Percentiles rank a stretch among this genome's conserved stretches.
Evolutionary conservation across 2,797 vertebrate species (phyloP).

Genomic region (Sebastes elongatus): DNA sequence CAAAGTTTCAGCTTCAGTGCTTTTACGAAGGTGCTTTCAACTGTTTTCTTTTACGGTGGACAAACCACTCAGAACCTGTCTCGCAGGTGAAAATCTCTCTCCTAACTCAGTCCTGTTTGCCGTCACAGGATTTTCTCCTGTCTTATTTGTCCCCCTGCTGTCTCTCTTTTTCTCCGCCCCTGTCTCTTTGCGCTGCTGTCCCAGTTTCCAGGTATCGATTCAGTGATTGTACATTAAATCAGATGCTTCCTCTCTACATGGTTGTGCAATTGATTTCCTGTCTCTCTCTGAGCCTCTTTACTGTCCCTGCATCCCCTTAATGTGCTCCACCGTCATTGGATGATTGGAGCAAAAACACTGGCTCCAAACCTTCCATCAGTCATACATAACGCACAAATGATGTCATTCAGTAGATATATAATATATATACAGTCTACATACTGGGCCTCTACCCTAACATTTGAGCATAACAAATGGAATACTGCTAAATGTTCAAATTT

Average conservation of each 20-base stretch:
- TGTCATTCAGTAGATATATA: background rate
- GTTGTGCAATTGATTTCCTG: slow-evolving; percentile 61
- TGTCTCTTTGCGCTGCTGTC: slow-evolving; percentile 22
- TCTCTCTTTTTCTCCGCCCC: background rate
- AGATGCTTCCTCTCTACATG: slow-evolving; percentile 42
- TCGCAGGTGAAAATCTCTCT: background rate
- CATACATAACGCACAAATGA: background rate
- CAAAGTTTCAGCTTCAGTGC: background rate
- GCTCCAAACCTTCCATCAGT: background rate
- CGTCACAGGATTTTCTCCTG: background rate
- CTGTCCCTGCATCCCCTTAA: background rate
- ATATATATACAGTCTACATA: background rate
- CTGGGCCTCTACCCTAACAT: background rate
- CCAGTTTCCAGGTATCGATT: slow-evolving; percentile 71
- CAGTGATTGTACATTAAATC: slow-evolving; percentile 41
- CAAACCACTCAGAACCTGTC: background rate
- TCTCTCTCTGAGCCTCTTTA: slow-evolving; percentile 18
- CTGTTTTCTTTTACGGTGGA: background rate
- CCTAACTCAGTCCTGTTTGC: background rate
- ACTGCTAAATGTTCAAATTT: no score
- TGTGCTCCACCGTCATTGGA: background rate
- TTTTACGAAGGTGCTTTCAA: background rate
- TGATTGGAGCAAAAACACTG: background rate
- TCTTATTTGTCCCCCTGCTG: background rate
- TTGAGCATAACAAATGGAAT: background rate